Conservation (phyloP, 30 jellyfish, hydroid and myxozoan genomes). For the Morbakka virulenta region DNA sequence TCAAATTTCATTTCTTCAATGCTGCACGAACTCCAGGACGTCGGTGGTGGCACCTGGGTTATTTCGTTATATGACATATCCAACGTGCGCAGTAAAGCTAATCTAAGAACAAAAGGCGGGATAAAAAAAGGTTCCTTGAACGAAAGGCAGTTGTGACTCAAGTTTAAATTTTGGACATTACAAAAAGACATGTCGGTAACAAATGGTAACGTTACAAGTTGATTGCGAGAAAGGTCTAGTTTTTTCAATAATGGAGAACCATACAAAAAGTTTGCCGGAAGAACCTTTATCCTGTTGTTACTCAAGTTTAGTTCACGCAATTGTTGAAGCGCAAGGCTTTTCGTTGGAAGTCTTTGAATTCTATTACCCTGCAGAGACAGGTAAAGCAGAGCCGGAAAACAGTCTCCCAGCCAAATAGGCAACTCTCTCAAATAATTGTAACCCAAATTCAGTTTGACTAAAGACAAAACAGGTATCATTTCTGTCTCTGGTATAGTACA, state of each 20-base stretch:
- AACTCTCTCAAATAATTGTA: slow-evolving; percentile 44
- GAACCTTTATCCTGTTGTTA: slow-evolving; percentile 28
- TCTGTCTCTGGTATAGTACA: not conserved
- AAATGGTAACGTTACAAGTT: slow-evolving; percentile 55
- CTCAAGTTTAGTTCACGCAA: slow-evolving; percentile 49
- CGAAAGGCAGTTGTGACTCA: slow-evolving; percentile 62
- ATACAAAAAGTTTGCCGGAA: slow-evolving; percentile 56
- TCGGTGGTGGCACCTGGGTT: slow-evolving; percentile 72
- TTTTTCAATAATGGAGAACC: slow-evolving; percentile 50
- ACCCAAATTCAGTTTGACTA: slow-evolving; percentile 50
- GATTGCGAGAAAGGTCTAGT: slow-evolving; percentile 68
- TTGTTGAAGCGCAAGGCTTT: slow-evolving; percentile 36
- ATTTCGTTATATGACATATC: slow-evolving; percentile 78
- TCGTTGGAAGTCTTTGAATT: slow-evolving; percentile 38
- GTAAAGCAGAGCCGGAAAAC: slow-evolving; percentile 63
- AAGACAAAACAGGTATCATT: slow-evolving; percentile 20
- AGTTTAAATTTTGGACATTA: slow-evolving; percentile 46
- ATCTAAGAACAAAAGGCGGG: slow-evolving; percentile 59
- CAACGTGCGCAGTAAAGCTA: slow-evolving; percentile 43
- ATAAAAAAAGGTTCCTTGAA: slow-evolving; percentile 73
- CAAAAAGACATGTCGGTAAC: slow-evolving; percentile 27
- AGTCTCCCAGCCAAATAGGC: slow-evolving; percentile 54
- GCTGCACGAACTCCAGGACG: slow-evolving; percentile 72
- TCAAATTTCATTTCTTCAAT: slow-evolving; percentile 57
- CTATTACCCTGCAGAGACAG: slow-evolving; percentile 45